A percentile compares a stretch with the other conserved stretches of the same genome.
phyloP scores from a whole-genome alignment of 2,797 vertebrate species.

The Trachops cirrhosus region DNA sequence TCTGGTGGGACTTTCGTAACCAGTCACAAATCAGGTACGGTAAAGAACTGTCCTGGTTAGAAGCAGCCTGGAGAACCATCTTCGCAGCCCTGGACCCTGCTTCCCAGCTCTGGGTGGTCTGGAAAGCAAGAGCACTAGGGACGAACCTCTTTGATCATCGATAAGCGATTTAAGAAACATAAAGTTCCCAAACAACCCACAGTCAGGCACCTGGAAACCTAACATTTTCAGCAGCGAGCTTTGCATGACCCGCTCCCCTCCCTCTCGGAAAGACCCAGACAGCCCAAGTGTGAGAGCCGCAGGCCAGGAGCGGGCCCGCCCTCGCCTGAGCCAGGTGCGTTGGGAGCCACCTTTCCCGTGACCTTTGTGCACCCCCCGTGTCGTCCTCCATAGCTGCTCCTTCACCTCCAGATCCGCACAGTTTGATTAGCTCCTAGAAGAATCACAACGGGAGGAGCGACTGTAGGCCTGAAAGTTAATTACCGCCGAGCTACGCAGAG shows the following conservation, averaged over 20 bases:
- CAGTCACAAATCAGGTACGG: not conserved
- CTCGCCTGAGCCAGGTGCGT: not conserved
- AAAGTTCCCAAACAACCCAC: not conserved
- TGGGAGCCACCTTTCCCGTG: fast-evolving
- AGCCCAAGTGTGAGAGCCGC: not conserved
- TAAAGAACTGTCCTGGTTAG: not conserved
- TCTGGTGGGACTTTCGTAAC: slow-evolving; percentile 1
- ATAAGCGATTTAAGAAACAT: not conserved
- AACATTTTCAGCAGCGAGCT: not conserved
- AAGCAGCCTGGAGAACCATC: not conserved
- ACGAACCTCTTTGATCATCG: not conserved
- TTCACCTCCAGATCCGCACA: not conserved
- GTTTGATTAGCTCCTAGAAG: not conserved
- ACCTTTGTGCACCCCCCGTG: fast-evolving
- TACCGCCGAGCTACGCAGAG: not conserved
- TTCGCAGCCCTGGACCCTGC: not conserved
- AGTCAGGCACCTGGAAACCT: not conserved
- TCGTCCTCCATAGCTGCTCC: not conserved
- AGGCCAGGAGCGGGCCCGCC: not conserved
- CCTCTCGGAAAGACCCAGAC: not conserved
- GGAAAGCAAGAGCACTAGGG: not conserved
- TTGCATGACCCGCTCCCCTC: not conserved
- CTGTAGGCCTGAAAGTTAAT: not conserved
- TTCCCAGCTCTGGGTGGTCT: not conserved
- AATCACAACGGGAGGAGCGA: not conserved